A percentile compares a stretch with the other conserved stretches of the same genome.
phyloP scores from a whole-genome alignment of 2,113 vertebrate species.

The Excalfactoria chinensis region DNA sequence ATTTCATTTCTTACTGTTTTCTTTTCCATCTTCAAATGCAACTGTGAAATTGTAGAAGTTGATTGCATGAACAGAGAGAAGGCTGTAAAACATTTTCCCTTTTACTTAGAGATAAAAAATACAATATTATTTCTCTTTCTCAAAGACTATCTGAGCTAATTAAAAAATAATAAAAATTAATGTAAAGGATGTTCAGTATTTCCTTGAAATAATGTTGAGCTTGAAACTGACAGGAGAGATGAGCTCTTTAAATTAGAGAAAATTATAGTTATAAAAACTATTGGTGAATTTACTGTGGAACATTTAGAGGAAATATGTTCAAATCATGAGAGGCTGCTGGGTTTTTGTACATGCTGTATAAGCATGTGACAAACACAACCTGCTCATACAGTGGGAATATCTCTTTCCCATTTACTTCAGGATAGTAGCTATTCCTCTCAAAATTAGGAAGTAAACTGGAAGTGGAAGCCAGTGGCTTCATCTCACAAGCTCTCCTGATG shows the following conservation, averaged over 20 bases:
- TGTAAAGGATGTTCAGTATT: neutral
- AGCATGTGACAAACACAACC: constrained; percentile 3
- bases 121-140: neutral
- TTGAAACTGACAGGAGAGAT: neutral
- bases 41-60: neutral
- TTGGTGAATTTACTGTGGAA: neutral
- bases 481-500: too few relatives aligned
- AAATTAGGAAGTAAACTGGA: neutral
- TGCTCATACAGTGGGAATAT: neutral
- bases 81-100: neutral
- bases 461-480: neutral
- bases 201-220: neutral
- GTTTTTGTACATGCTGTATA: neutral
- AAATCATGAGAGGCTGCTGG: neutral
- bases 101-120: neutral
- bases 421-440: neutral
- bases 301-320: neutral
- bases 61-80: neutral
- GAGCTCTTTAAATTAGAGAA: neutral
- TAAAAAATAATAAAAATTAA: neutral
- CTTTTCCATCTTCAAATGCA: neutral
- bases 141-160: neutral
- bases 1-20: neutral
- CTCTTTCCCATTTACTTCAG: neutral
- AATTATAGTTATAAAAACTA: neutral